Evolutionary conservation across 2,797 vertebrate species (phyloP).

Genomic region (Melanogrammus aeglefinus): DNA sequence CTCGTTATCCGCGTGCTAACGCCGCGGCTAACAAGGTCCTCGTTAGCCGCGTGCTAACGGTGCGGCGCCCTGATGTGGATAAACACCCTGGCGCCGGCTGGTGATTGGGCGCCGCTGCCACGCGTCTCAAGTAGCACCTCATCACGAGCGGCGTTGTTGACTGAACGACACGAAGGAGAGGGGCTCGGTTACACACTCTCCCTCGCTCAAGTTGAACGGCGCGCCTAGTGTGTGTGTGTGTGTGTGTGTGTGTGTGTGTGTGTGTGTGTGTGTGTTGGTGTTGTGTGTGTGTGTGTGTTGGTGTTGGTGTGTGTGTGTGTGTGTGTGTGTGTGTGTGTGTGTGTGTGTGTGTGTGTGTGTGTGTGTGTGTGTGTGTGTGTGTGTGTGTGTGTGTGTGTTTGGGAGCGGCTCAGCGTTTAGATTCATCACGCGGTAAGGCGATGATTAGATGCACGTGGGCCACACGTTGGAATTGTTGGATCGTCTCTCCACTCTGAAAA

Average conservation of each 20-base stretch:
- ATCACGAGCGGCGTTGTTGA: neutral
- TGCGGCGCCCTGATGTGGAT: slow-evolving; percentile 26
- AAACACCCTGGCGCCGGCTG: slow-evolving; percentile 17
- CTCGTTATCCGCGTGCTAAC: too few relatives aligned
- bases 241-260: neutral
- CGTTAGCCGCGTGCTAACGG: slow-evolving; percentile 31
- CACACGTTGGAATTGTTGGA: slow-evolving; percentile 10
- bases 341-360: too few relatives aligned
- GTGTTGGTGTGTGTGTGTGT: too few relatives aligned
- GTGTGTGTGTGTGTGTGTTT: too few relatives aligned
- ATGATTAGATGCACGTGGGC: slow-evolving; percentile 27
- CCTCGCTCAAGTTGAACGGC: neutral
- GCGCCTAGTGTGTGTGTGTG: neutral
- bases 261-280: neutral
- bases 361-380: too few relatives aligned
- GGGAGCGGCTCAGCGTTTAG: neutral
- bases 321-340: too few relatives aligned
- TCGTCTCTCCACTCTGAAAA: slow-evolving; percentile 10
- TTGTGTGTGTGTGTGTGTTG: neutral
- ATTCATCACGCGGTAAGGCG: slow-evolving; percentile 30
- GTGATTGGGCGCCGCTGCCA: neutral
- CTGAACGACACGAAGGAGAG: neutral
- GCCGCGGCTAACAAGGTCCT: slow-evolving; percentile 27
- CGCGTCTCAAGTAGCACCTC: neutral
- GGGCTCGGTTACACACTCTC: too few relatives aligned